A percentile compares a stretch with the other conserved stretches of the same genome.
Evolutionary conservation across 1,140 invertebrate species (phyloP).

Genomic region (Trypoxylus dichotomus): DNA sequence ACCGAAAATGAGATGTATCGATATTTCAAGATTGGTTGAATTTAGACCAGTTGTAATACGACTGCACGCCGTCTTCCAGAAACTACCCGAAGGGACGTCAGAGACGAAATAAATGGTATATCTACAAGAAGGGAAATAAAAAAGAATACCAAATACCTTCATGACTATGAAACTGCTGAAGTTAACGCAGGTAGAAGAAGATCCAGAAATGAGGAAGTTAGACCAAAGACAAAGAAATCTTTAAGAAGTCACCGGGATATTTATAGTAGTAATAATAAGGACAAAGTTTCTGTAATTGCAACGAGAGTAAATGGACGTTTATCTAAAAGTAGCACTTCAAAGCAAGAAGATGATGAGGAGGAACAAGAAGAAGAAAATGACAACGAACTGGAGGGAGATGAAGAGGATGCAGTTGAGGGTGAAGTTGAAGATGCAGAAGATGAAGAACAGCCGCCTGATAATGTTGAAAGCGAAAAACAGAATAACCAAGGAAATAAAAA

Average conservation of each 20-base stretch:
- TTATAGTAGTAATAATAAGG: constrained; percentile 2
- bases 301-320: constrained; percentile 17
- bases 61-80: background rate
- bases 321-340: background rate
- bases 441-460: constrained; percentile 26
- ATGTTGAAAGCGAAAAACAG: constrained; percentile 10
- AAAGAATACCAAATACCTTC: constrained; percentile 41
- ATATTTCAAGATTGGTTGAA: background rate
- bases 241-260: constrained; percentile 13
- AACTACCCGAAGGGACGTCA: background rate
- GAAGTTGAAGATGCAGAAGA: constrained; percentile 30
- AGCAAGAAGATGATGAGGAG: constrained; percentile 31
- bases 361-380: constrained; percentile 21
- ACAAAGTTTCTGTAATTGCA: background rate
- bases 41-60: background rate
- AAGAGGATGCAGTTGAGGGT: constrained; percentile 29
- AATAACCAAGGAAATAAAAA: constrained; percentile 33
- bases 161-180: constrained; percentile 39
- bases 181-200: constrained; percentile 30
- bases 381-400: constrained; percentile 19
- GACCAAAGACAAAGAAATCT: background rate
- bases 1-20: background rate
- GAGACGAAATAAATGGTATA: constrained; percentile 28
- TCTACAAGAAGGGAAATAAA: constrained; percentile 35
- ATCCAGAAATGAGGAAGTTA: constrained; percentile 11